phyloP scores from a whole-genome alignment of 2,888 invertebrate genomes.

The Drosophila nr. medialis region DNA sequence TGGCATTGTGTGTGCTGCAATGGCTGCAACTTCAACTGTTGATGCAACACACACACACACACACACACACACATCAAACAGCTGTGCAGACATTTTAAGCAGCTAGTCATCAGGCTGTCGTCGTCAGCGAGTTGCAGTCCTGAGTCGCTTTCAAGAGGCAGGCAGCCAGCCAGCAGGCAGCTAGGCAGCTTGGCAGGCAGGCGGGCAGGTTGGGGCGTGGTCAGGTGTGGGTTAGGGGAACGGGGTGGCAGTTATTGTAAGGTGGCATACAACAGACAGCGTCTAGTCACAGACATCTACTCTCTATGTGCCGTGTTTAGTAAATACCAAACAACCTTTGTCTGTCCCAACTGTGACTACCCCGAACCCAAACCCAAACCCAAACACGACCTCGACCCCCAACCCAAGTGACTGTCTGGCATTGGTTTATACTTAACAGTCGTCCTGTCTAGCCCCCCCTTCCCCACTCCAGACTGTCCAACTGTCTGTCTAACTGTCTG shows the following conservation, averaged over 20 bases:
- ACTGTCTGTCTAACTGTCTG: constrained; percentile 35
- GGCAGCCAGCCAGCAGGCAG: background rate
- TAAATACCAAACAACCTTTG: constrained; percentile 58
- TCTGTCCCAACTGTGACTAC: constrained; percentile 32
- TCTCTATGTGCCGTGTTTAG: constrained; percentile 34
- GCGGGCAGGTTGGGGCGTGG: background rate
- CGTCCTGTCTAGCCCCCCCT: background rate
- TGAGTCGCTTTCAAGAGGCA: constrained; percentile 37
- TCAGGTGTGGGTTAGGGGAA: background rate
- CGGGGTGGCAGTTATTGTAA: constrained; percentile 32
- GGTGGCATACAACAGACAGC: constrained; percentile 53
- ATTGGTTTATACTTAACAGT: constrained; percentile 48
- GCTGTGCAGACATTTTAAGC: constrained; percentile 80
- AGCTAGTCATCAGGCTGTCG: constrained; percentile 72
- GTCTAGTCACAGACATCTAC: constrained; percentile 58
- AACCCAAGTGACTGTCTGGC: constrained; percentile 31
- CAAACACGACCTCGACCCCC: constrained; percentile 8
- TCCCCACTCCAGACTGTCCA: constrained; percentile 1
- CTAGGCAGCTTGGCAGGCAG: background rate
- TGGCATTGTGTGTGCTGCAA: constrained; percentile 52
- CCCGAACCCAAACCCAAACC: constrained; percentile 6
- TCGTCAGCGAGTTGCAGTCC: constrained; percentile 40
- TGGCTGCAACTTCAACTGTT: constrained; percentile 69
- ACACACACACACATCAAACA: constrained; percentile 55
- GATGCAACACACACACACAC: constrained; percentile 58